Evolutionary conservation across 1,140 invertebrate genomes (phyloP), one percentile per base, ranked within the genome.

Genomic region (Thaumatotibia leucotreta): DNA sequence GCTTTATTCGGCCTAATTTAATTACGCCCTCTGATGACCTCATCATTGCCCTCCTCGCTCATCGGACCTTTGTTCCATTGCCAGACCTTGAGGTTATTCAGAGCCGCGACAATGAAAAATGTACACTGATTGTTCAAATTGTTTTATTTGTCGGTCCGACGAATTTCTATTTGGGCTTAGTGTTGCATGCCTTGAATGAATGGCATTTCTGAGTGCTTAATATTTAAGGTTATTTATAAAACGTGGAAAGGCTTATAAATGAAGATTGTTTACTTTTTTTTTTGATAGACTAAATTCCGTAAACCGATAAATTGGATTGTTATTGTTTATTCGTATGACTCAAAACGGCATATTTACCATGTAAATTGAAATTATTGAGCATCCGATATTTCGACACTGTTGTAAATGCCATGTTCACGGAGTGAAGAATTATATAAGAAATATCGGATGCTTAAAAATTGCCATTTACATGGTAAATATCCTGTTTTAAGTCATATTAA

Each of bases 21-120:
- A 82, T 82, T 80, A 79, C 75, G 68, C 73, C 63, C 70, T 74
- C 65, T 79, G 76, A 82, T 74, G 76, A 76, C 74, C 73, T 77
- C 73, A 82, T 82, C 74, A 80, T 77, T 64, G 69, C 72, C 64
- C 66, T 67, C 52, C 68, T 61, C 31, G 14, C 61, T 33, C 61
- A 62, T 58, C 52, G 52, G 52, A 58, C 62, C 69, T 68, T 75
- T 76, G 69, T 75, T 74, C 69, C 75, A 78, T 75, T 75, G 29
- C 24, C 70, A 69, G 73, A 73, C 64, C 63, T 49, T 33, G n/a
- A 63, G 39, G 54, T 68, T 63, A 72, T 75, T 63, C 63, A 68
- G 67, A 35, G 22, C 27, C 65, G 66, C 66, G 70, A 69, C 69
- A 61, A 70, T 71, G 67, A 73, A 73, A 58, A 58, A 58, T 58